Evolutionary conservation across 2,113 vertebrate genomes (phyloP).

Genomic region (Hoplias malabaricus): DNA sequence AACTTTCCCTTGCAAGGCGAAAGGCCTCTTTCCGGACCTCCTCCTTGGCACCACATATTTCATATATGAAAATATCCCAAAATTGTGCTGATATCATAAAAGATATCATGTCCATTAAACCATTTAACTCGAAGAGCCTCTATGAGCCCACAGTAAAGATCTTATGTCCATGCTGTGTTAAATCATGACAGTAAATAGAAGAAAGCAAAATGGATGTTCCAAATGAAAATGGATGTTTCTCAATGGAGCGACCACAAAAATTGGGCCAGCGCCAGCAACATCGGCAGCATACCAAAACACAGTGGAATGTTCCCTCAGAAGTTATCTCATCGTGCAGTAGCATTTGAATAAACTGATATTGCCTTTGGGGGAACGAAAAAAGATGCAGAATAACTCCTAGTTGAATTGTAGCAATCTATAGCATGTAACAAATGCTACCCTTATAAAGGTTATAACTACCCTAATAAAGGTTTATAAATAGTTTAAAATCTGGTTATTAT

Average conservation of each 20-base stretch:
- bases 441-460: too few species aligned
- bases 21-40: neutral
- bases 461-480: too few species aligned
- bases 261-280: neutral
- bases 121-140: neutral
- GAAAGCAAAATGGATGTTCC: neutral
- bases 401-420: too few species aligned
- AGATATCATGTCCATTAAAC: neutral
- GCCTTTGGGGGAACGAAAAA: too few species aligned
- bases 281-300: neutral
- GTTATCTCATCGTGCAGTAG: neutral
- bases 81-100: neutral
- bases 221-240: too few species aligned
- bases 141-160: neutral
- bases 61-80: neutral
- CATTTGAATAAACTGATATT: neutral
- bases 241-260: neutral
- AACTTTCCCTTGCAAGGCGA: neutral
- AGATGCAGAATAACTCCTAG: too few species aligned
- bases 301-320: neutral
- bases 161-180: neutral
- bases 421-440: too few species aligned
- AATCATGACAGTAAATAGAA: neutral
- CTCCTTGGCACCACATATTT: neutral
- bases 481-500: too few species aligned